Evolutionary conservation across 2,797 vertebrate species (phyloP).

Genomic region (Clamator glandarius): DNA sequence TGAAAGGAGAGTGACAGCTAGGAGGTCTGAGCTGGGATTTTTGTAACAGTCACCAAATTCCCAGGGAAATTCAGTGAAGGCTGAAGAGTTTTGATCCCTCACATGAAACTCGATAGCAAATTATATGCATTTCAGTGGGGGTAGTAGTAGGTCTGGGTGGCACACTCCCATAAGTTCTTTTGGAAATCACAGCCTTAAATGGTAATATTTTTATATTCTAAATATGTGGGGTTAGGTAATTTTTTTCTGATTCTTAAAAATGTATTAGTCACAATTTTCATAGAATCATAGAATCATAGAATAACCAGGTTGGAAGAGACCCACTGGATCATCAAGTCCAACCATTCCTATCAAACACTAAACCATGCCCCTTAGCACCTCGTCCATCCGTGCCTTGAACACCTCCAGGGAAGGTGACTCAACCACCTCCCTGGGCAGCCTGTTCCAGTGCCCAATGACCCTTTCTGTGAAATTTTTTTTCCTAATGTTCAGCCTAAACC

Average conservation of each 20-base stretch:
- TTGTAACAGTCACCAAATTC: conserved; percentile 24
- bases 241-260: conserved; percentile 46
- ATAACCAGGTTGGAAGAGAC: too few species aligned
- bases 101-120: conserved; percentile 21
- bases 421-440: too few species aligned
- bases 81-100: conserved; percentile 48
- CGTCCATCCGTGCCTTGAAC: too few species aligned
- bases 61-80: conserved; percentile 29
- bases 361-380: too few species aligned
- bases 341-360: too few species aligned
- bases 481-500: too few species aligned
- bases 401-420: too few species aligned
- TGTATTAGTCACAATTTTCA: conserved; percentile 31
- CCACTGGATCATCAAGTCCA: too few species aligned
- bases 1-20: conserved; percentile 31
- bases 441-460: too few species aligned
- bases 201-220: background rate
- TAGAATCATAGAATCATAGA: too few species aligned
- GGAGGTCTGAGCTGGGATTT: conserved; percentile 58
- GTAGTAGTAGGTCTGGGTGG: background rate
- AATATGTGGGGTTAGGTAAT: background rate
- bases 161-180: conserved; percentile 23
- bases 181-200: conserved; percentile 16
- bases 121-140: conserved; percentile 26
- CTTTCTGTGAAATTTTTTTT: too few species aligned